These are phyloP conservation scores for Tapera naevia DNA, from an alignment of 2,797 vertebrate species.

Conservation along the genomic window DNA sequence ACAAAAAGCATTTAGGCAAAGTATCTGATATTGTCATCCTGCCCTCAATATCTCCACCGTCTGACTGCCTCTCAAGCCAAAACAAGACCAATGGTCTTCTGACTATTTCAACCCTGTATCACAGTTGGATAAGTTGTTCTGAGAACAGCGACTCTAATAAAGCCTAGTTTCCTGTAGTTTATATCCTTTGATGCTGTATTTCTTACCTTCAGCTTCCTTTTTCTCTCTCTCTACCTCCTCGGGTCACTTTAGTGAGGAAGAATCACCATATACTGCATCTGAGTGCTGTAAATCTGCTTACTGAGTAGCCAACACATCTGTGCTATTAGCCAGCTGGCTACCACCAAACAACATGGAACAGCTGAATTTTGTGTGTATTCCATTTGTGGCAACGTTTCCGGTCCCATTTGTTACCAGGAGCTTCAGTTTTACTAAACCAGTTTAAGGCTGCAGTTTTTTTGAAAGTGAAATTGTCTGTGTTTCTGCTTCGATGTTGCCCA, in stretches of 20 bases:
- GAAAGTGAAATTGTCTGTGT: not conserved
- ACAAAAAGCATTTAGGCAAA: not conserved
- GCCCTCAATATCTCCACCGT: not conserved
- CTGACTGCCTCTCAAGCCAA: not conserved
- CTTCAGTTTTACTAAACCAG: not conserved
- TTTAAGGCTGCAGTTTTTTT: not conserved
- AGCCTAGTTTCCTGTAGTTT: not conserved
- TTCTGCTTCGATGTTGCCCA: not conserved
- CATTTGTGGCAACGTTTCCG: not conserved
- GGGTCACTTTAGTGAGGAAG: not conserved
- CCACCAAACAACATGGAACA: not conserved
- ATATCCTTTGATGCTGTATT: not conserved
- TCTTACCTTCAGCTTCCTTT: not conserved
- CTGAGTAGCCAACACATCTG: not conserved
- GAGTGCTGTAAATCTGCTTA: not conserved
- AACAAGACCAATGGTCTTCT: not conserved
- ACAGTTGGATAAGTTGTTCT: not conserved
- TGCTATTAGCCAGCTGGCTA: not conserved
- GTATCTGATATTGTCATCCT: not conserved
- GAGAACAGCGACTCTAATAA: not conserved
- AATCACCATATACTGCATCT: not conserved
- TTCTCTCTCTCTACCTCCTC: not conserved
- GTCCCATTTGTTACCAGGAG: not conserved
- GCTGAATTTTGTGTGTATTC: not conserved
- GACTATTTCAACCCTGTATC: not conserved